Conservation (phyloP, 2,888 invertebrate species). For the Azorinus chamasolen region DNA sequence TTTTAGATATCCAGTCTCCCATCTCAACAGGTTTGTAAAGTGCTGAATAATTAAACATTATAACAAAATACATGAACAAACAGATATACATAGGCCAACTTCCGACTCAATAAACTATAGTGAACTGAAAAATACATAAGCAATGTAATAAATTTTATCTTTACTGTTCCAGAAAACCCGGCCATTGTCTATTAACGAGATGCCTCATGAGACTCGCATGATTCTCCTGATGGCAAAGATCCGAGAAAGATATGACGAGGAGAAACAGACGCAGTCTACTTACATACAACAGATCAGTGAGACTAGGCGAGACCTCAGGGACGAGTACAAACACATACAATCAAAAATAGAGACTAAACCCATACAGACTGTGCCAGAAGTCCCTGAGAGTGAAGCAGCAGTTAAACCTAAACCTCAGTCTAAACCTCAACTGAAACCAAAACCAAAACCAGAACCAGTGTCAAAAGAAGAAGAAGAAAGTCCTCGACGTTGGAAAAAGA, state of each 20-base stretch:
- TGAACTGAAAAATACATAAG: no score
- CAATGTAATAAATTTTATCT: no score
- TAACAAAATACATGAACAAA: no score
- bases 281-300: conserved; percentile 27
- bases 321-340: conserved; percentile 16
- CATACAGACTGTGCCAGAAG: conserved; percentile 12
- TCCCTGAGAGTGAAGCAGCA: conserved; percentile 14
- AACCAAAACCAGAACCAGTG: background rate
- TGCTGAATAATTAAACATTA: no score
- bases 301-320: conserved; percentile 17
- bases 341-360: conserved; percentile 4
- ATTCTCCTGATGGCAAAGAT: conserved; percentile 19
- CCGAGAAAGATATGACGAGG: conserved; percentile 24
- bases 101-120: no score
- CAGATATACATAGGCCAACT: no score
- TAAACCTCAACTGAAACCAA: background rate
- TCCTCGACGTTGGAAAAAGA: conserved; percentile 1
- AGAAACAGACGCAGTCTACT: conserved; percentile 7
- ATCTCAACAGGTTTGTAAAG: no score
- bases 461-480: background rate
- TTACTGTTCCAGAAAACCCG: background rate
- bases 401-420: background rate
- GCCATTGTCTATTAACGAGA: background rate
- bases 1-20: no score
- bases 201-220: conserved; percentile 6